A percentile compares a stretch with the other conserved stretches of the same genome.
phyloP scores from a whole-genome alignment of 2,113 vertebrate species.

The Protobothrops flavoviridis region DNA sequence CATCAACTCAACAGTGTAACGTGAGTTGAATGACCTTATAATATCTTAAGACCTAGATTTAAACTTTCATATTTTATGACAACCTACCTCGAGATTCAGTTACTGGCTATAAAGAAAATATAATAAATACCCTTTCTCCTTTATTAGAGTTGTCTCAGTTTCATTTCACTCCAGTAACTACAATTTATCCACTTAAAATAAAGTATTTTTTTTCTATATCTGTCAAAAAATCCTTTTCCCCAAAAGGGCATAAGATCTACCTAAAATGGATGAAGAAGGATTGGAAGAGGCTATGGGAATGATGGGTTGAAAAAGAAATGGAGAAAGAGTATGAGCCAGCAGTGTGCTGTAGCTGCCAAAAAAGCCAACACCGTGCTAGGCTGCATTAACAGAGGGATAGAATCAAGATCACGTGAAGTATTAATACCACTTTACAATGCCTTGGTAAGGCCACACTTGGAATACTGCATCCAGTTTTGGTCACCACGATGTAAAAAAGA shows the following conservation, averaged over 20 bases:
- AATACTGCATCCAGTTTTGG: too few species aligned
- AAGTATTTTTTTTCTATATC: background rate
- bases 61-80: background rate
- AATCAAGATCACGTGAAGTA: too few species aligned
- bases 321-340: too few species aligned
- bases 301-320: background rate
- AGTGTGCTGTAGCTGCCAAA: too few species aligned
- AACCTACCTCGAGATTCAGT: background rate
- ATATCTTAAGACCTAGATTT: background rate
- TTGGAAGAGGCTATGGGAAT: background rate
- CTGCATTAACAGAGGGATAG: too few species aligned
- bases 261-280: background rate
- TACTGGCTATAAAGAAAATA: background rate
- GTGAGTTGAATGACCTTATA: background rate
- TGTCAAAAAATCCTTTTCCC: background rate
- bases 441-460: too few species aligned
- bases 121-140: background rate
- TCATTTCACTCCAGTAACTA: background rate
- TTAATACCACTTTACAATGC: too few species aligned
- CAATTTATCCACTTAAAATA: background rate
- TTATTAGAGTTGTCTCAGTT: background rate
- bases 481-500: too few species aligned
- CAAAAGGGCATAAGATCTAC: background rate
- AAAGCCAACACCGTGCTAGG: too few species aligned
- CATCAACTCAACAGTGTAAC: background rate